Conservation (phyloP, 2,113 vertebrate species). For the Cichladusa arquata region DNA sequence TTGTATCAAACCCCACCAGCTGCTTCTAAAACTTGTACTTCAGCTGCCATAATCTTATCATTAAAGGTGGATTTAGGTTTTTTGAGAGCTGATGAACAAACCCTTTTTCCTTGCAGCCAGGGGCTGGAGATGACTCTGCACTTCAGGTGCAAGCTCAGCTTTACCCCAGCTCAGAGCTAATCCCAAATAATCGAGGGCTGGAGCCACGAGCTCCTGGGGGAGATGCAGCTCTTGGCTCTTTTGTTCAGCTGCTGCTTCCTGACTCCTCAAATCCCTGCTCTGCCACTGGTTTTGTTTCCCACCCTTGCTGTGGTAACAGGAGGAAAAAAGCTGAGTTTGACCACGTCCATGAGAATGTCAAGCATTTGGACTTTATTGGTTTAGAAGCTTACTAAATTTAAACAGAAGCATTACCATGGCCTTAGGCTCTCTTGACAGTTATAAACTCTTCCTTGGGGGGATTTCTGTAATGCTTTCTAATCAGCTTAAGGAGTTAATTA, state of each 20-base stretch:
- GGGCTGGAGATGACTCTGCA: neutral
- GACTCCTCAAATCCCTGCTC: neutral
- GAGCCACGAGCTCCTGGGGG: neutral
- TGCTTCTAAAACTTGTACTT: neutral
- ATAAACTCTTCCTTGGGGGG: conserved; percentile 65
- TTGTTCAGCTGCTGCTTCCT: neutral
- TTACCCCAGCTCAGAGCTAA: neutral
- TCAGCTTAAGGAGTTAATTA: conserved; percentile 81
- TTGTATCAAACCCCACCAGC: neutral
- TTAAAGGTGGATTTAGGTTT: conserved; percentile 44
- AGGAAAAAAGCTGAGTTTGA: neutral
- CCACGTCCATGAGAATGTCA: conserved; percentile 31
- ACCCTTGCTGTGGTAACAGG: neutral
- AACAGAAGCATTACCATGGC: conserved; percentile 44
- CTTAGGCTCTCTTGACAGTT: conserved; percentile 51
- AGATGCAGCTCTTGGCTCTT: neutral
- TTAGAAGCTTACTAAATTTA: conserved; percentile 60
- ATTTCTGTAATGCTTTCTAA: conserved; percentile 72
- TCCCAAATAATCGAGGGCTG: neutral
- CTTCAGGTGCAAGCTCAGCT: neutral
- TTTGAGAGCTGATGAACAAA: neutral
- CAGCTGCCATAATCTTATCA: conserved; percentile 5
- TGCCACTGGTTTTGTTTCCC: neutral
- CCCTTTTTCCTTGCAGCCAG: neutral
- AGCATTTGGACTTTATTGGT: neutral